These are phyloP conservation scores for Alcedo atthis DNA, from an alignment of 2,797 vertebrate genomes.

Conservation along the genomic window DNA sequence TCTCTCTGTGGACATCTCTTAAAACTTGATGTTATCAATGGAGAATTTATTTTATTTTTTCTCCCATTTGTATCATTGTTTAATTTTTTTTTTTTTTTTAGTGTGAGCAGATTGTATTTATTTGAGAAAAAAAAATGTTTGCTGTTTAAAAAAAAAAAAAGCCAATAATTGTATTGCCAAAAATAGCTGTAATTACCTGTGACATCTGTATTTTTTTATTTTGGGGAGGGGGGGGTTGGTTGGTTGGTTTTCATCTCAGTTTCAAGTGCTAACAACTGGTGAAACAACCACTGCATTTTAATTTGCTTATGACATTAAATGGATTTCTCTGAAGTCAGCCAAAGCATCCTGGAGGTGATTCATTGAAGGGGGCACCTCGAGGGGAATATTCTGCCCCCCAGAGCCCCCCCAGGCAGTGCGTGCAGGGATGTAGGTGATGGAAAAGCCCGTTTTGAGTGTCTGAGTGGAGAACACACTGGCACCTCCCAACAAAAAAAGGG, in stretches of 20 bases:
- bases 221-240: neutral
- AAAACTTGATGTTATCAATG: neutral
- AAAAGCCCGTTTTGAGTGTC: accelerated
- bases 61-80: conserved; percentile 26
- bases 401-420: too few relatives aligned
- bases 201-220: conserved; percentile 57
- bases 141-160: conserved; percentile 38
- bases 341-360: neutral
- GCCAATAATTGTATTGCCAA: conserved; percentile 39
- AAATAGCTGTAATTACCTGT: conserved; percentile 49
- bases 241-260: conserved; percentile 42
- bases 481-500: too few relatives aligned
- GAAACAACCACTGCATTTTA: conserved; percentile 6
- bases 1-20: conserved; percentile 3
- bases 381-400: neutral
- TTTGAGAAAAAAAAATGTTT: conserved; percentile 43
- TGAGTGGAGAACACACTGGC: neutral
- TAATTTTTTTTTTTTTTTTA: neutral
- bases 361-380: neutral
- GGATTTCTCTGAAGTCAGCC: neutral
- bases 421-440: too few relatives aligned
- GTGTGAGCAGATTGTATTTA: conserved; percentile 68
- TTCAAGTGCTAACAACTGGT: conserved; percentile 10
- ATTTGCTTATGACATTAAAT: conserved; percentile 47
- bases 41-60: neutral